Conservation (phyloP, 2,888 invertebrate genomes). For the Polyommatus iphigenia region DNA sequence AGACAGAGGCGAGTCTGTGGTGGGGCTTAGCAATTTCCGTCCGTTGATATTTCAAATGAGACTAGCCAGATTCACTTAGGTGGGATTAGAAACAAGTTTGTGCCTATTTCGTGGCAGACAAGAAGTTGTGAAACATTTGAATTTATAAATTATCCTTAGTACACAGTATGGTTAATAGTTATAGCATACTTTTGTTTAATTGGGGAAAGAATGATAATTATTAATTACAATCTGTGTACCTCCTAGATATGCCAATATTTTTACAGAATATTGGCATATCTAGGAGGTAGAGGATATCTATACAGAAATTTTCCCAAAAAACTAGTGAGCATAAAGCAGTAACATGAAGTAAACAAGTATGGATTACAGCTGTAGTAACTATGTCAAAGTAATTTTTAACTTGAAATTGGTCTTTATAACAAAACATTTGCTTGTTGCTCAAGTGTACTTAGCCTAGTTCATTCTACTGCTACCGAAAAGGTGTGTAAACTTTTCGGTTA, state of each 20-base stretch:
- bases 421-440: background rate
- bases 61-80: background rate
- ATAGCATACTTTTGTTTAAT: background rate
- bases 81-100: conserved; percentile 5
- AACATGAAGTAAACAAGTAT: background rate
- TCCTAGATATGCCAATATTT: too few species aligned
- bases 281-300: too few species aligned
- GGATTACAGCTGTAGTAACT: background rate
- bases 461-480: background rate
- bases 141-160: background rate
- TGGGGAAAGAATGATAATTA: too few species aligned
- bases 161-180: background rate
- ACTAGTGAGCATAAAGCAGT: too few species aligned
- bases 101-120: background rate
- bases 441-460: conserved; percentile 8
- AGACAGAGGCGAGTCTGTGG: background rate
- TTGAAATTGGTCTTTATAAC: background rate
- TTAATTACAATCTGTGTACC: too few species aligned
- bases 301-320: too few species aligned
- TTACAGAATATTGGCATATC: too few species aligned
- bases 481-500: background rate
- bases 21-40: background rate
- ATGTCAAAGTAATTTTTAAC: conserved; percentile 4
- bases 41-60: background rate
- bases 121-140: conserved; percentile 1